Evolutionary conservation across 2,113 vertebrate genomes (phyloP).

Genomic region (rat (Rattus norvegicus)): GRCr8 NC_086022.1:165642001-165642500

Average conservation of each 20-base stretch:
- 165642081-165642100: slow-evolving; percentile 58
- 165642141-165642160: slow-evolving; percentile 45
- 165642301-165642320: not conserved
- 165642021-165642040: not conserved
- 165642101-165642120: not conserved
- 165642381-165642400: not conserved
- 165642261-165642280: too few relatives aligned
- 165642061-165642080: not conserved
- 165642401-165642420: not conserved
- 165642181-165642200: slow-evolving; percentile 11
- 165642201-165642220: not conserved
- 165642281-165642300: not conserved
- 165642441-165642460: not conserved
- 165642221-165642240: not conserved
- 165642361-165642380: not conserved
- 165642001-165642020: too few relatives aligned
- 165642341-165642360: not conserved
- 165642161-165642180: not conserved
- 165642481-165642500: not conserved
- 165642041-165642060: too few relatives aligned
- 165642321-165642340: not conserved
- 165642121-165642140: slow-evolving; percentile 14
- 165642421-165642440: not conserved
- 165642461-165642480: not conserved
- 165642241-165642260: not conserved